Conservation (phyloP, 2,888 invertebrate genomes). For the Muschampia plurimacula region DNA sequence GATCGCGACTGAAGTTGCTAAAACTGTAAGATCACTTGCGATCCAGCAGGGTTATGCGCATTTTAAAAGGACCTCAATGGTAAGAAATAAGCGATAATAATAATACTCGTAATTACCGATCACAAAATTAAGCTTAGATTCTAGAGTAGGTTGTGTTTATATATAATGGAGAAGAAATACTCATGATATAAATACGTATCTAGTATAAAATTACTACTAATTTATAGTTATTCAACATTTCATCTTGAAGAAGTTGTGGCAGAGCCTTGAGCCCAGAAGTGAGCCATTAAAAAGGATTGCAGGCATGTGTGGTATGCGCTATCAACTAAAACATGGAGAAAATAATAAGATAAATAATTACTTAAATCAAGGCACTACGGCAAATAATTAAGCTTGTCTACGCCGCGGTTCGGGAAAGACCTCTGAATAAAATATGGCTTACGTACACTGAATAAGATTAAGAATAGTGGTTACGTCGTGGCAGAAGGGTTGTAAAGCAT, state of each 20-base stretch:
- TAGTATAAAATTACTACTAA: too few relatives aligned
- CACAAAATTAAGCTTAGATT: too few relatives aligned
- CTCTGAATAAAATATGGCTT: conserved; percentile 12
- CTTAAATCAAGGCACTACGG: not conserved
- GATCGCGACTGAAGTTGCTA: too few relatives aligned
- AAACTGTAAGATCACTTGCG: too few relatives aligned
- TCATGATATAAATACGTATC: too few relatives aligned
- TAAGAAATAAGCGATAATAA: too few relatives aligned
- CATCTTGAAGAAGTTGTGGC: not conserved
- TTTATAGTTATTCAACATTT: not conserved
- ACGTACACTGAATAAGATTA: conserved; percentile 13
- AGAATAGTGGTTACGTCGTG: not conserved
- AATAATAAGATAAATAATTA: not conserved
- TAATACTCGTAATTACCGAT: too few relatives aligned
- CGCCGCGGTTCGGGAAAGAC: not conserved
- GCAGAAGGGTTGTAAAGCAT: not conserved
- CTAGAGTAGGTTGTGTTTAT: too few relatives aligned
- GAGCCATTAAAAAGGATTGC: not conserved
- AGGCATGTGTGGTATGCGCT: not conserved
- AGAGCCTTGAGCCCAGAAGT: too few relatives aligned
- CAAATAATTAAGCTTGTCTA: conserved; percentile 17
- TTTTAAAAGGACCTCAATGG: too few relatives aligned
- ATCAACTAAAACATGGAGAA: not conserved
- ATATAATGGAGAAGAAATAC: too few relatives aligned
- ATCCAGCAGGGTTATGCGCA: too few relatives aligned